A percentile compares a stretch with the other conserved stretches of the same genome.
phyloP scores from a whole-genome alignment of 2,888 invertebrate genomes.

The Macrophya alboannulata region DNA sequence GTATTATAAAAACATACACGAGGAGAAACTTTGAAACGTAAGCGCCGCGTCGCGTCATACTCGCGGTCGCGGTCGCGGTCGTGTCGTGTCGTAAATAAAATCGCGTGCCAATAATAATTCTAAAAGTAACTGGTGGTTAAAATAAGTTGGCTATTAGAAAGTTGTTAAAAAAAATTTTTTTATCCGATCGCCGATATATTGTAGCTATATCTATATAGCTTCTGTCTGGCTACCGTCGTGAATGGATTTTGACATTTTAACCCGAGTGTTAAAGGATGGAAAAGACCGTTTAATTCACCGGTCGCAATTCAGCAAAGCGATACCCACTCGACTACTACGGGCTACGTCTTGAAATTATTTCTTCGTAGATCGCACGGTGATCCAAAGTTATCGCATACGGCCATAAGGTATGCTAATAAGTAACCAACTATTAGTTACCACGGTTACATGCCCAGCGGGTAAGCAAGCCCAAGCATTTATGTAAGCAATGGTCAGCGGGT shows the following conservation, averaged over 20 bases:
- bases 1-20: background rate
- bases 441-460: constrained; percentile 58
- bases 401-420: constrained; percentile 70
- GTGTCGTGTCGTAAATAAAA: background rate
- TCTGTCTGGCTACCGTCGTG: constrained; percentile 8
- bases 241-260: constrained; percentile 2
- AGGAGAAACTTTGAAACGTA: background rate
- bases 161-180: background rate
- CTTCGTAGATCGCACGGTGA: constrained; percentile 61
- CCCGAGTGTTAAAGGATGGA: background rate
- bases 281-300: background rate
- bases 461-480: constrained; percentile 47
- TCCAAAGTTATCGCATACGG: constrained; percentile 67
- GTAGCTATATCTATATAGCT: background rate
- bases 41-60: background rate
- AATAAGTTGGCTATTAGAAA: constrained; percentile 9
- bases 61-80: too few species aligned
- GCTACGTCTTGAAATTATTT: constrained; percentile 9
- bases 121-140: constrained; percentile 5
- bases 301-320: background rate
- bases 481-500: constrained; percentile 54
- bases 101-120: constrained; percentile 18
- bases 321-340: background rate
- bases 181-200: background rate
- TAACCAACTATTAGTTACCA: constrained; percentile 62